Evolutionary conservation across 1,140 invertebrate species (phyloP), one percentile per base, ranked within the genome.

Genomic region (Chionoecetes opilio): DNA sequence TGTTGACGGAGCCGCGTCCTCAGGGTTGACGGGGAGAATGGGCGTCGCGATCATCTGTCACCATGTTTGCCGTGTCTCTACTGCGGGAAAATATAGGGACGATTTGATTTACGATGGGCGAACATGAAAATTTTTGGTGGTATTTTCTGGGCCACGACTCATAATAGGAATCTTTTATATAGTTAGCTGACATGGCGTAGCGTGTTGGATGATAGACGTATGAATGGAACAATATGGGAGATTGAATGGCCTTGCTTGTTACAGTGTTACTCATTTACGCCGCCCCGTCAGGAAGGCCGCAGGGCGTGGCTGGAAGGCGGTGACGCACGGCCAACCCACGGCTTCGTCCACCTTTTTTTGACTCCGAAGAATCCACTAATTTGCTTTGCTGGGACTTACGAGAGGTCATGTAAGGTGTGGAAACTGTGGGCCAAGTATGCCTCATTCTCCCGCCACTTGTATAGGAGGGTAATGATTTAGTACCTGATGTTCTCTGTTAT

Each of bases 301-400:
- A n/a, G 63, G 63, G 63, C n/a, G 63, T 75, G n/a, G 63, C 63
- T 75, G 63, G 63, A 21, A n/a, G 63, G 21, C n/a, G 63, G 63
- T 75, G 63, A 75, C 63, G 63, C 63, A 75, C 63, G 63, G n/a
- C 63, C 63, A 75, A 75, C 63, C 21, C n/a, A 75, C 63, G 63
- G n/a, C 63, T 75, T 75, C 63, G 63, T 75, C 8, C n/a, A n/a
- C 1, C n/a, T 75, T 75, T 75, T 75, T 75, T 11, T 75, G n/a
- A 17, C n/a, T 75, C 26, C 63, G 46, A 75, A n/a, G 21, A 75
- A 75, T 26, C 26, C 63, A n/a, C n/a, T 75, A 75, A 75, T 26
- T 75, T n/a, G 11, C 63, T n/a, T 75, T 75, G 63, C n/a, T 75
- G 63, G 21, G 63, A 75, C 21, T n/a, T n/a, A n/a, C n/a, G n/a